Conservation (phyloP, 2,888 invertebrate genomes). For the Cheilosia urbana region DNA sequence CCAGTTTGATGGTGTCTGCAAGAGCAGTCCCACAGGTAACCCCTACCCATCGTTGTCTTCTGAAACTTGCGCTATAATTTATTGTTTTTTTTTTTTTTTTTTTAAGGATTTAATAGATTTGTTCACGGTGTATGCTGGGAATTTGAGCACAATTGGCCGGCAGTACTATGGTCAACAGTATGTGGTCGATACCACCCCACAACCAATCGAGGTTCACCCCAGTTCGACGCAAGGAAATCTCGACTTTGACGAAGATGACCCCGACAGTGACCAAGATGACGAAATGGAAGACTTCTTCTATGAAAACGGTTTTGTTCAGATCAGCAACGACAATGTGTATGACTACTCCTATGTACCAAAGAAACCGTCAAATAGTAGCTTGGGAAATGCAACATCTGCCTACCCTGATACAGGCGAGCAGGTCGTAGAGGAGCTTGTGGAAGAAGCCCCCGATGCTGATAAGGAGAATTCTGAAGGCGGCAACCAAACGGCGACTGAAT, state of each 20-base stretch:
- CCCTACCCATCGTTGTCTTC: not conserved
- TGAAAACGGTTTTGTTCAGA: slow-evolving; percentile 51
- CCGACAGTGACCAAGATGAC: slow-evolving; percentile 11
- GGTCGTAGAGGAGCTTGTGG: slow-evolving; percentile 6
- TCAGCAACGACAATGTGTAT: slow-evolving; percentile 48
- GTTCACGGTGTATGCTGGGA: slow-evolving; percentile 8
- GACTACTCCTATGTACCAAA: slow-evolving; percentile 35
- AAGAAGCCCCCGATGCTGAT: not conserved
- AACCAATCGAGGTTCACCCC: not conserved
- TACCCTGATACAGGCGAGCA: slow-evolving; percentile 3
- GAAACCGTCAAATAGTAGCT: slow-evolving; percentile 8
- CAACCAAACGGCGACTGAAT: not conserved
- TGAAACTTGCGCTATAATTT: not conserved
- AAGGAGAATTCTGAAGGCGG: not conserved
- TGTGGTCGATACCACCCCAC: not conserved
- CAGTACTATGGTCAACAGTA: slow-evolving; percentile 53
- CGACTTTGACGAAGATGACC: slow-evolving; percentile 28
- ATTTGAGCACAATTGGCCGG: slow-evolving; percentile 13
- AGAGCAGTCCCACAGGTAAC: slow-evolving; percentile 51
- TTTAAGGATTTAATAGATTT: slow-evolving; percentile 28
- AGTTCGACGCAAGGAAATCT: slow-evolving; percentile 20
- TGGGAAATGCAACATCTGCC: not conserved
- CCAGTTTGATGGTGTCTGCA: not conserved
- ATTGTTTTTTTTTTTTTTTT: slow-evolving; percentile 3
- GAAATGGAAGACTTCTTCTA: slow-evolving; percentile 48